Conservation (phyloP, 2,113 vertebrate species). For the Cyanoderma ruficeps region DNA sequence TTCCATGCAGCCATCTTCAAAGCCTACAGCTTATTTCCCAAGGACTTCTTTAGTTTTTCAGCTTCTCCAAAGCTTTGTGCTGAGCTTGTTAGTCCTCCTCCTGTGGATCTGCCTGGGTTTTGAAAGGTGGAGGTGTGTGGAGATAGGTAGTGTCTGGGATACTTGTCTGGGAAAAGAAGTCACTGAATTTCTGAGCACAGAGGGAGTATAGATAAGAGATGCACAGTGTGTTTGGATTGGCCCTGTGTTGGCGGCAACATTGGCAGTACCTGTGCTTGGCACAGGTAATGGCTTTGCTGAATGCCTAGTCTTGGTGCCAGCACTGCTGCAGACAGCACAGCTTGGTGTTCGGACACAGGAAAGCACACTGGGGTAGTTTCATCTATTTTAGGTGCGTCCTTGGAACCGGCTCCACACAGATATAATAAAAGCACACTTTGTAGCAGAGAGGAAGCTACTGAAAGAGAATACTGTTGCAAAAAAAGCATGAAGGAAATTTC, state of each 20-base stretch:
- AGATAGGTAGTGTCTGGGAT: background rate
- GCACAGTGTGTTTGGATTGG: background rate
- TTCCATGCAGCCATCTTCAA: background rate
- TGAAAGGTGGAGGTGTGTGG: background rate
- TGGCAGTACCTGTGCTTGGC: constrained; percentile 30
- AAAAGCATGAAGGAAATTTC: constrained; percentile 57
- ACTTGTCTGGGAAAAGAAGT: background rate
- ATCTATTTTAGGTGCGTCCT: constrained; percentile 55
- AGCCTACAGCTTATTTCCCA: background rate
- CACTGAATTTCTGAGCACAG: background rate
- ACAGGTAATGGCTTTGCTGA: background rate
- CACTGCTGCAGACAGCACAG: background rate
- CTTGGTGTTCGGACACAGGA: background rate
- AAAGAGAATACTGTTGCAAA: constrained; percentile 60
- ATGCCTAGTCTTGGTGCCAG: background rate
- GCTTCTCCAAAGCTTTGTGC: background rate
- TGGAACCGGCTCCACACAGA: constrained; percentile 10
- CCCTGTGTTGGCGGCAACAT: rapidly evolving
- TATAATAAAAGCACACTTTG: constrained; percentile 47
- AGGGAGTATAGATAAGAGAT: background rate
- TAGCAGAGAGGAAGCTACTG: constrained; percentile 25
- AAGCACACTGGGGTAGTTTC: constrained; percentile 26
- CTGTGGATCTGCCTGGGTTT: background rate
- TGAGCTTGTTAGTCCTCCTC: background rate
- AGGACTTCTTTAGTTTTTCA: background rate